Percentiles rank a stretch among this genome's conserved stretches.
Conservation (phyloP, 1,140 invertebrate genomes). For the Anthonomus grandis region DNA sequence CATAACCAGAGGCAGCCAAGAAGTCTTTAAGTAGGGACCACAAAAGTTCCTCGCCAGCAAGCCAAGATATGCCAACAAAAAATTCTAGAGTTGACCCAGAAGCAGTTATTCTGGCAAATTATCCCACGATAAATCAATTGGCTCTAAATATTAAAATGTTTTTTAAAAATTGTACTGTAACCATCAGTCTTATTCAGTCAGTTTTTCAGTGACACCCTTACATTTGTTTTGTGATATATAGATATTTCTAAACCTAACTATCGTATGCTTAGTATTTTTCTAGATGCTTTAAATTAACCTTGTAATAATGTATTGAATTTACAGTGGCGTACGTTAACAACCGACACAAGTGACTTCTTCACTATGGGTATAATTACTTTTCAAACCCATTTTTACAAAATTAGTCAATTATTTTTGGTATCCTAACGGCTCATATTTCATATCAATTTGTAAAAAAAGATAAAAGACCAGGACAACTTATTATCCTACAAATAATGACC, state of each 20-base stretch:
- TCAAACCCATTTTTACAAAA: no score
- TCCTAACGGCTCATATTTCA: slow-evolving; percentile 6
- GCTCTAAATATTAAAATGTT: background rate
- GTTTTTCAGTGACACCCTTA: background rate
- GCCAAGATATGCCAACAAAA: no score
- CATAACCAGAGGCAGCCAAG: no score
- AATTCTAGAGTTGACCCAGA: no score
- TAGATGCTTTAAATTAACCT: slow-evolving; percentile 18
- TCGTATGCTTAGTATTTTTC: slow-evolving; percentile 24
- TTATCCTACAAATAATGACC: background rate
- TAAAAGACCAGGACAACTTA: background rate
- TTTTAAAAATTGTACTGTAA: background rate
- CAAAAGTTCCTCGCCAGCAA: no score
- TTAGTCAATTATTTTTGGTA: no score
- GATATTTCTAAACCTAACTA: slow-evolving; percentile 14
- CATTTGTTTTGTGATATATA: slow-evolving; percentile 23
- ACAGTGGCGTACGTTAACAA: slow-evolving; percentile 6
- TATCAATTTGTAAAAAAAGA: background rate
- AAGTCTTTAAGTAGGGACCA: no score
- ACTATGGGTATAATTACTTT: no score
- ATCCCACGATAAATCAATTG: background rate
- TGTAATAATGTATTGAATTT: slow-evolving; percentile 10
- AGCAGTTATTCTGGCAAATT: background rate
- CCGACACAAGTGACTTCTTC: slow-evolving; percentile 8
- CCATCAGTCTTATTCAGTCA: background rate